phyloP scores from a whole-genome alignment of 1,140 invertebrate genomes.

The Drosophila carrolli region DNA sequence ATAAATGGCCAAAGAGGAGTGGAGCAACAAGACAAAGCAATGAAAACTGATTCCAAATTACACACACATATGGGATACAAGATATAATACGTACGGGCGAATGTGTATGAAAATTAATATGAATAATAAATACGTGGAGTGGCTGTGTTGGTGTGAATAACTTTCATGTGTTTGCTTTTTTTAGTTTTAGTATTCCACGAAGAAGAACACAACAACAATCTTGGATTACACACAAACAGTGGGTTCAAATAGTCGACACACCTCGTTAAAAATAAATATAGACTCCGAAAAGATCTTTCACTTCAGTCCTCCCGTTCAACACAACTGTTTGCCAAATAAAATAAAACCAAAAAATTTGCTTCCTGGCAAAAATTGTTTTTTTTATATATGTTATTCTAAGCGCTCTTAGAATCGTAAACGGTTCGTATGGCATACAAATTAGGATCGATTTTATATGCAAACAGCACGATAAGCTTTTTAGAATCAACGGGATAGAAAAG shows the following conservation, averaged over 20 bases:
- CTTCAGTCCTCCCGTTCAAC: background rate
- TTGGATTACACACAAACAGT: constrained; percentile 41
- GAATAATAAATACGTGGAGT: constrained; percentile 41
- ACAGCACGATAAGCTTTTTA: constrained; percentile 10
- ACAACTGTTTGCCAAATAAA: constrained; percentile 1
- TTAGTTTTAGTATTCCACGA: constrained; percentile 43
- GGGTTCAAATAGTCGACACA: constrained; percentile 26
- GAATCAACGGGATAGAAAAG: constrained; percentile 7
- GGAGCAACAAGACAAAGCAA: constrained; percentile 48
- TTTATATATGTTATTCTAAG: background rate
- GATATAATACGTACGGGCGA: constrained; percentile 19
- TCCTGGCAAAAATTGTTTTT: constrained; percentile 9
- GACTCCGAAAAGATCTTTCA: background rate
- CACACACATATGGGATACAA: constrained; percentile 14
- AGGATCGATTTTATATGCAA: constrained; percentile 31
- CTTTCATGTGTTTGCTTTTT: constrained; percentile 34
- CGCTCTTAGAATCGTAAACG: background rate
- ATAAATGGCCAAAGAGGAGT: constrained; percentile 37
- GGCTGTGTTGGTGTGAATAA: constrained; percentile 37
- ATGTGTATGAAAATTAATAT: constrained; percentile 41
- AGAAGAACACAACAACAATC: constrained; percentile 35
- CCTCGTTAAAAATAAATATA: constrained; percentile 3
- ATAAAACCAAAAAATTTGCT: constrained; percentile 6
- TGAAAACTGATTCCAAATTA: constrained; percentile 60
- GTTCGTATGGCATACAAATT: constrained; percentile 36